These are phyloP conservation scores for Idris sp. DNA, from an alignment of 1,140 invertebrate species.

Conservation along the genomic window DNA sequence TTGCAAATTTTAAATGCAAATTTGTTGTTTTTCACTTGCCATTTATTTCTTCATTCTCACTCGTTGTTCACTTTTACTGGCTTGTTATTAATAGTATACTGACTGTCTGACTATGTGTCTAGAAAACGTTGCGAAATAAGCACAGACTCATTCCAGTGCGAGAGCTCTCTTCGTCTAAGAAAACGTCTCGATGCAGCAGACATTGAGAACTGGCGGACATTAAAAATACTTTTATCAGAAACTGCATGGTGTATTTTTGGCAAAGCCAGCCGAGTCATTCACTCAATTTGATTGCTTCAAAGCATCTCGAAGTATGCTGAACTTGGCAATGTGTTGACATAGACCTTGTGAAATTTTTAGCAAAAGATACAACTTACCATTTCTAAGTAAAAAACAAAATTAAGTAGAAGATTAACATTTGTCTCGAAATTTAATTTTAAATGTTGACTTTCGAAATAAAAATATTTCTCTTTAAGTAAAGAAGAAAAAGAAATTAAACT, in stretches of 20 bases:
- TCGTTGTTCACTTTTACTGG: slow-evolving; percentile 44
- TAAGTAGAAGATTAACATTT: too few relatives aligned
- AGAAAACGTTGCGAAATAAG: slow-evolving; percentile 44
- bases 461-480: too few relatives aligned
- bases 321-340: slow-evolving; percentile 26
- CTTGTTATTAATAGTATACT: slow-evolving; percentile 59
- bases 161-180: slow-evolving; percentile 61
- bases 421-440: too few relatives aligned
- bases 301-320: slow-evolving; percentile 30
- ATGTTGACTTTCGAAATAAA: too few relatives aligned
- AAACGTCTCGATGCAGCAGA: slow-evolving; percentile 59
- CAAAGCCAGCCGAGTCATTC: slow-evolving; percentile 21
- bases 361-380: neutral
- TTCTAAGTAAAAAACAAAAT: too few relatives aligned
- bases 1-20: neutral
- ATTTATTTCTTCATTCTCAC: slow-evolving; percentile 27
- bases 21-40: slow-evolving; percentile 6
- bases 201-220: slow-evolving; percentile 27
- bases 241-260: slow-evolving; percentile 39
- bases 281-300: slow-evolving; percentile 26
- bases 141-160: slow-evolving; percentile 35
- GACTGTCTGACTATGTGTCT: slow-evolving; percentile 61
- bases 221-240: slow-evolving; percentile 47
- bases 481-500: slow-evolving; percentile 1
- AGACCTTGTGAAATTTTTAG: slow-evolving; percentile 29